A percentile compares a stretch with the other conserved stretches of the same genome.
Evolutionary conservation across 2,797 vertebrate species (phyloP).

Genomic region (Amazona finschi): DNA sequence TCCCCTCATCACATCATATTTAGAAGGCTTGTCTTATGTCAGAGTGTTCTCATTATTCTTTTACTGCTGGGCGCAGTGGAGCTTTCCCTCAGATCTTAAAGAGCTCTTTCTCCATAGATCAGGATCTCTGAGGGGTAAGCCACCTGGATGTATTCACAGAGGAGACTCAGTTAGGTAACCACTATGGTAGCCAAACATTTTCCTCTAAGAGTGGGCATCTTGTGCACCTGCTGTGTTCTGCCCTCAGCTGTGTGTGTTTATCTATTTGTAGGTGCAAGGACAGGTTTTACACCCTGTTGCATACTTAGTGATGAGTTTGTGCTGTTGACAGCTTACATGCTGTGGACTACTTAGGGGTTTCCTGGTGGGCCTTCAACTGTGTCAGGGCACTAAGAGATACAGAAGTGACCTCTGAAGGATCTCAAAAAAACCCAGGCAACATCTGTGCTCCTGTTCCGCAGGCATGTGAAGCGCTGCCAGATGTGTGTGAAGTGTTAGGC

Average conservation of each 20-base stretch:
- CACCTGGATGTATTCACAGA: background rate
- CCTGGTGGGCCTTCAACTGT: background rate
- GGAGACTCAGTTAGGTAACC: background rate
- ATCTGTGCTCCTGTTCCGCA: background rate
- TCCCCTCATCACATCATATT: background rate
- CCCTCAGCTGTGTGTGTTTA: fast-evolving
- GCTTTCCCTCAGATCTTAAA: background rate
- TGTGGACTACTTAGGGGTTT: background rate
- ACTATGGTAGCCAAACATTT: fast-evolving
- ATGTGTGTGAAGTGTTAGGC: background rate
- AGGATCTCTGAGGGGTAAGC: background rate
- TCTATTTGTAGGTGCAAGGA: background rate
- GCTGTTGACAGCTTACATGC: background rate
- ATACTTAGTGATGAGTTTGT: background rate
- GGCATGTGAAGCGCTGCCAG: background rate
- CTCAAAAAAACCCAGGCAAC: background rate
- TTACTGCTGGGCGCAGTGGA: background rate
- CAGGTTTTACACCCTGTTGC: background rate
- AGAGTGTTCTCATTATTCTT: background rate
- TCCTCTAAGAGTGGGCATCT: too few relatives aligned
- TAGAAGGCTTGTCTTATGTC: background rate
- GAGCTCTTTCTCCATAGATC: background rate
- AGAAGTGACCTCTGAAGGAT: background rate
- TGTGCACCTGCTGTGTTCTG: background rate
- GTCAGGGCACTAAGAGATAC: background rate